These are phyloP conservation scores for Anoplolepis gracilipes DNA, from an alignment of 1,140 invertebrate genomes.

Conservation along the genomic window DNA sequence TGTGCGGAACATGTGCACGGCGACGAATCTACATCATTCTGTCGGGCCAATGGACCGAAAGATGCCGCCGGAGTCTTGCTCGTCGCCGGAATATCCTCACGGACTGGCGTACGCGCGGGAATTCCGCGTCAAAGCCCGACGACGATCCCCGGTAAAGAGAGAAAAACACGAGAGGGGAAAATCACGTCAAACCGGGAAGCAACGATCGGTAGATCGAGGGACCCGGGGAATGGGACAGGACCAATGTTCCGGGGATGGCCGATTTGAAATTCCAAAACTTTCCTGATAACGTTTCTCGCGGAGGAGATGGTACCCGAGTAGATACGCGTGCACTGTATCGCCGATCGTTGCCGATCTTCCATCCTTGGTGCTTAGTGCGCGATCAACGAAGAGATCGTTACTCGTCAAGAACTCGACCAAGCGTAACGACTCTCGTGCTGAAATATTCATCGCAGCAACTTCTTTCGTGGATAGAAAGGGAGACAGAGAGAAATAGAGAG, in stretches of 20 bases:
- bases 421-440: slow-evolving; percentile 35
- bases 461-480: slow-evolving; percentile 25
- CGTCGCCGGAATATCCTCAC: slow-evolving; percentile 54
- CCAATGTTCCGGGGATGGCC: slow-evolving; percentile 38
- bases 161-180: slow-evolving; percentile 76
- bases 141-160: neutral
- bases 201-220: slow-evolving; percentile 15
- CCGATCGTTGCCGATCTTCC: slow-evolving; percentile 38
- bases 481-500: no score
- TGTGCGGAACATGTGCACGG: slow-evolving; percentile 44
- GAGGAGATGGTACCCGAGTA: slow-evolving; percentile 29
- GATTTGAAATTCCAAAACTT: slow-evolving; percentile 81
- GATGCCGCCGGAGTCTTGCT: slow-evolving; percentile 74
- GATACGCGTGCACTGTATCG: slow-evolving; percentile 57
- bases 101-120: slow-evolving; percentile 35
- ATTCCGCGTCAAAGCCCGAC: slow-evolving; percentile 46
- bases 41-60: slow-evolving; percentile 84
- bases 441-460: slow-evolving; percentile 63
- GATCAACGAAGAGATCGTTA: slow-evolving; percentile 29
- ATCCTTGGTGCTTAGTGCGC: neutral
- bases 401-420: slow-evolving; percentile 49
- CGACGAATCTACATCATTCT: slow-evolving; percentile 84
- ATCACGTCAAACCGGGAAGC: slow-evolving; percentile 66
- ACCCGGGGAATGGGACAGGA: neutral
- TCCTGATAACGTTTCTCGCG: slow-evolving; percentile 72